A percentile compares a stretch with the other conserved stretches of the same genome.
Evolutionary conservation across 2,797 vertebrate genomes (phyloP).

Genomic region (Cirrhinus molitorella): DNA sequence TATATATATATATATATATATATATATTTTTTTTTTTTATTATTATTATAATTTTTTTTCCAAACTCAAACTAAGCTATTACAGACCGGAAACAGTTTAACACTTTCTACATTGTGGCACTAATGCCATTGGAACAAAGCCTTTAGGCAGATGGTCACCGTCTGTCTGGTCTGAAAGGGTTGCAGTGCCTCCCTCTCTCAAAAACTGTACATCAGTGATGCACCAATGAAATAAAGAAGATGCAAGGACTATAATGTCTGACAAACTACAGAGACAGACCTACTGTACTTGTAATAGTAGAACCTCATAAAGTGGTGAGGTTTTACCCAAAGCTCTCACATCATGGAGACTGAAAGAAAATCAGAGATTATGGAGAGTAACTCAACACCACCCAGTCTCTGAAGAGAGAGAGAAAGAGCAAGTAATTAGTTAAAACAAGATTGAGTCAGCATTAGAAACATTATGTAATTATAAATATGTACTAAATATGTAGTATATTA

Average conservation of each 20-base stretch:
- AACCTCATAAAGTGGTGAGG: neutral
- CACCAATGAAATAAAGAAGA: neutral
- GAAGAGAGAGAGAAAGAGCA: neutral
- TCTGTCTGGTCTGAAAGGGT: slow-evolving; percentile 16
- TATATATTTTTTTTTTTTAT: too few species aligned
- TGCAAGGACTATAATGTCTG: neutral
- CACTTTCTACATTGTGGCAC: slow-evolving; percentile 38
- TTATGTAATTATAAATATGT: neutral
- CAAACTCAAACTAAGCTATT: neutral
- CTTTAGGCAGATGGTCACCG: slow-evolving; percentile 49
- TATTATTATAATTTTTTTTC: too few species aligned
- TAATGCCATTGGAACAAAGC: slow-evolving; percentile 40
- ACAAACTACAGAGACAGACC: neutral
- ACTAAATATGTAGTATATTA: neutral
- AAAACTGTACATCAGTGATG: neutral
- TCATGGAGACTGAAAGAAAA: neutral
- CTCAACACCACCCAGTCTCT: neutral
- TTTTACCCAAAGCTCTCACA: slow-evolving; percentile 25
- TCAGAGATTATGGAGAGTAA: neutral
- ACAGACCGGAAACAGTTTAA: slow-evolving; percentile 32
- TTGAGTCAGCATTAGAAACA: neutral
- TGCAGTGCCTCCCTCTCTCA: neutral
- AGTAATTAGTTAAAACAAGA: neutral
- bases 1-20: too few species aligned
- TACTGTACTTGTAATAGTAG: slow-evolving; percentile 14